A percentile compares a stretch with the other conserved stretches of the same genome.
These are phyloP conservation scores for Clitarchus hookeri DNA, from an alignment of 2,888 invertebrate genomes.

Conservation along the genomic window DNA sequence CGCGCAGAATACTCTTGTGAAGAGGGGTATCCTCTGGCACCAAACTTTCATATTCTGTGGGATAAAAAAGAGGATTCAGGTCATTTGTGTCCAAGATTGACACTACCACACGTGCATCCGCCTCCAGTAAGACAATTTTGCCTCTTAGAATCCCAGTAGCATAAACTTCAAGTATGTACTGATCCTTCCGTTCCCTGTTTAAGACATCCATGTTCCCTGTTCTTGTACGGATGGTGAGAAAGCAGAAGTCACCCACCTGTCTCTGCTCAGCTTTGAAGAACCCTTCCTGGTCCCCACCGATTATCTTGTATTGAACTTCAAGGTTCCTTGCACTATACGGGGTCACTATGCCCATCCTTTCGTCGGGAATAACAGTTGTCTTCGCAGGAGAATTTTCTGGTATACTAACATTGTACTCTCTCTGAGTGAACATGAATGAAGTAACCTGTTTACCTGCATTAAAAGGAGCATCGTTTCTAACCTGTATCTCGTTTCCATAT, in stretches of 20 bases:
- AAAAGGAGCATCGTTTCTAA: constrained; percentile 33
- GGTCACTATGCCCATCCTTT: constrained; percentile 78
- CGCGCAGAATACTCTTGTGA: constrained; percentile 77
- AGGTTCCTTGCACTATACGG: constrained; percentile 49
- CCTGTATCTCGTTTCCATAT: neutral
- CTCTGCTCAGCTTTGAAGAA: constrained; percentile 92
- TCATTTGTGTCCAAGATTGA: constrained; percentile 85
- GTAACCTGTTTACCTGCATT: constrained; percentile 33
- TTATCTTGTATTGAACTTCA: constrained; percentile 83
- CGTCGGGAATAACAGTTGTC: constrained; percentile 75
- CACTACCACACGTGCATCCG: constrained; percentile 73
- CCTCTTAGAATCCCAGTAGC: constrained; percentile 63
- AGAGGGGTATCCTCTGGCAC: constrained; percentile 87
- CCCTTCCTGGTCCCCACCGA: constrained; percentile 83
- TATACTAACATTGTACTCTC: constrained; percentile 84
- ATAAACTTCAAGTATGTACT: constrained; percentile 77
- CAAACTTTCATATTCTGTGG: constrained; percentile 82
- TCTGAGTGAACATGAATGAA: constrained; percentile 71
- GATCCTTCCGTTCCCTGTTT: constrained; percentile 89
- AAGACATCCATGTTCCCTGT: constrained; percentile 85
- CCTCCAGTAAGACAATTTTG: constrained; percentile 61
- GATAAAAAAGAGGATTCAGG: constrained; percentile 91
- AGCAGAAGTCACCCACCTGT: constrained; percentile 92
- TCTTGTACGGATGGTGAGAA: constrained; percentile 85
- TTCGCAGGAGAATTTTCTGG: constrained; percentile 91